phyloP scores from a whole-genome alignment of 2,113 vertebrate species.

The Caracal caracal region DNA sequence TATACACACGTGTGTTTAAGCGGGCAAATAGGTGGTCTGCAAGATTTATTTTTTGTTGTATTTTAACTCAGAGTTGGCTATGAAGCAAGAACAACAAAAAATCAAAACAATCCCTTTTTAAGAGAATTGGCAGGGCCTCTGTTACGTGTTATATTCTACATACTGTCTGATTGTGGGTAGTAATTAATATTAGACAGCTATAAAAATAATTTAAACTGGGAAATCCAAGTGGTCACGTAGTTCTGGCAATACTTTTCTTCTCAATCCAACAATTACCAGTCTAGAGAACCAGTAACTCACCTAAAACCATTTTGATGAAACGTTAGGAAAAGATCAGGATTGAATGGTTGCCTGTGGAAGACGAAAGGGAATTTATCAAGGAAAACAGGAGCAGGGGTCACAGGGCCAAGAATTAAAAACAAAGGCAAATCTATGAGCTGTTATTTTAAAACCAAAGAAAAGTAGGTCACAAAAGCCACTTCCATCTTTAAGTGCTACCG shows the following conservation, averaged over 20 bases:
- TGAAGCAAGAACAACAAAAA: neutral
- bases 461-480: slow-evolving; percentile 69
- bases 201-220: slow-evolving; percentile 38
- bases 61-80: slow-evolving; percentile 29
- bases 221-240: neutral
- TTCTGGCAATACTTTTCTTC: neutral
- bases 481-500: slow-evolving; percentile 78
- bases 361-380: slow-evolving; percentile 81
- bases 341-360: slow-evolving; percentile 71
- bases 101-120: neutral
- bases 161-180: neutral
- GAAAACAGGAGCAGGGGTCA: slow-evolving; percentile 79
- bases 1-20: neutral
- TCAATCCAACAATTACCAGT: slow-evolving; percentile 36
- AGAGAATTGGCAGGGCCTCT: neutral
- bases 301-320: slow-evolving; percentile 75
- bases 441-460: slow-evolving; percentile 84
- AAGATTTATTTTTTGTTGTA: neutral
- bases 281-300: slow-evolving; percentile 73
- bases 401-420: slow-evolving; percentile 80
- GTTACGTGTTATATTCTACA: neutral
- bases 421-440: slow-evolving; percentile 70
- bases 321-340: slow-evolving; percentile 70
- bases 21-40: neutral
- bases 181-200: slow-evolving; percentile 15